Evolutionary conservation across 2,797 vertebrate species (phyloP).

Genomic region (Chelidonichthys spinosus): DNA sequence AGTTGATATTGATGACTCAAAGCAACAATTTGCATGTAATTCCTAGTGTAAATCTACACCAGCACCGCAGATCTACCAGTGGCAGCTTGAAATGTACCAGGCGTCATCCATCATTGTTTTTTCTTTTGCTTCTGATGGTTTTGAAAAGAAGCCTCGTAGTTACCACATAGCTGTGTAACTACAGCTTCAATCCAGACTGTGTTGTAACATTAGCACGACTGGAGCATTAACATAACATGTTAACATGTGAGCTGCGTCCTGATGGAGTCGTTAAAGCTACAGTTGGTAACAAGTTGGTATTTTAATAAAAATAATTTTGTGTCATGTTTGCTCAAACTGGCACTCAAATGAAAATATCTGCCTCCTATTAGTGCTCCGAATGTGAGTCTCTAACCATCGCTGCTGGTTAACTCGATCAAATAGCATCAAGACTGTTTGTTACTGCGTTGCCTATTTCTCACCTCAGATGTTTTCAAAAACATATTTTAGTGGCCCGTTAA

Average conservation of each 20-base stretch:
- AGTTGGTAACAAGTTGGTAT: too few relatives aligned
- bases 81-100: background rate
- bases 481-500: too few relatives aligned
- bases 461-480: too few relatives aligned
- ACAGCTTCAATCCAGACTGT: background rate
- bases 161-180: conserved; percentile 4
- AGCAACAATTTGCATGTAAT: conserved; percentile 9
- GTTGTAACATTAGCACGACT: background rate
- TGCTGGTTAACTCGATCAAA: background rate
- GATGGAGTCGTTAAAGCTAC: too few relatives aligned
- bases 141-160: background rate
- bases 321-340: too few relatives aligned
- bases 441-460: too few relatives aligned
- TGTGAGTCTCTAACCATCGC: background rate
- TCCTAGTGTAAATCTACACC: background rate
- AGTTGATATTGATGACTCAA: conserved; percentile 8
- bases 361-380: background rate
- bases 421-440: too few relatives aligned
- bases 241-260: too few relatives aligned
- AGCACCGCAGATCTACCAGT: conserved; percentile 1
- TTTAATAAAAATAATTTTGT: too few relatives aligned
- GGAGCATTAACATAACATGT: too few relatives aligned
- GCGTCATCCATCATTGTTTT: conserved; percentile 1
- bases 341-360: background rate
- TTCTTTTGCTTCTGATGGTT: background rate